These are phyloP conservation scores for Galago senegalensis DNA, from an alignment of 2,797 vertebrate species.

Conservation along the genomic window DNA sequence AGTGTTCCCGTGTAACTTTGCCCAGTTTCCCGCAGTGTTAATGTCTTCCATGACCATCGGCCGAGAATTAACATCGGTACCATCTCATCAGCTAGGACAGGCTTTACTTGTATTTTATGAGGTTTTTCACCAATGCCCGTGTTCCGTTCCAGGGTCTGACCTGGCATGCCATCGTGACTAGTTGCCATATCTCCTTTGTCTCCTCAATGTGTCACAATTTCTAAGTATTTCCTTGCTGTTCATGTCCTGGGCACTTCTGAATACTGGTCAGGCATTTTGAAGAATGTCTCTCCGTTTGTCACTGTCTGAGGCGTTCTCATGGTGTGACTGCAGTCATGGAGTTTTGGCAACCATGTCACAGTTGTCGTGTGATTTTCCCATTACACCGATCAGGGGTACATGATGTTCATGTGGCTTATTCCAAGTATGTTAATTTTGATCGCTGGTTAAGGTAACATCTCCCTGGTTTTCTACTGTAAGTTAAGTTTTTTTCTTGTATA, in stretches of 20 bases:
- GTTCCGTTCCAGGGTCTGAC: background rate
- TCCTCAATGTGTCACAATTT: background rate
- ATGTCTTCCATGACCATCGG: background rate
- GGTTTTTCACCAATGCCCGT: background rate
- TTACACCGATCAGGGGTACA: background rate
- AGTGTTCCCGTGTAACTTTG: background rate
- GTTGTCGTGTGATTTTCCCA: background rate
- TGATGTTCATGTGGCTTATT: background rate
- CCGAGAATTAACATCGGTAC: background rate
- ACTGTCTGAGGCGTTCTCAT: background rate
- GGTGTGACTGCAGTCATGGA: background rate
- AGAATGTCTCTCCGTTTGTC: background rate
- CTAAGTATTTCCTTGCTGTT: background rate
- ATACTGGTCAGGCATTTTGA: background rate
- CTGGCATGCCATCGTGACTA: background rate
- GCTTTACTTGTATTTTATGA: background rate
- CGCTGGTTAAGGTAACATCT: background rate
- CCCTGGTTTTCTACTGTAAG: background rate
- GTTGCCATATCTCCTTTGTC: background rate
- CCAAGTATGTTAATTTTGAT: background rate
- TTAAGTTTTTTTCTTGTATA: background rate
- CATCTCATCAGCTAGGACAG: background rate
- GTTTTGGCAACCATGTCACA: background rate
- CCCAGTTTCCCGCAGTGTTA: background rate
- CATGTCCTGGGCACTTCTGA: background rate